phyloP scores from a whole-genome alignment of 2,888 invertebrate genomes.

The Tuberolachnus salignus region DNA sequence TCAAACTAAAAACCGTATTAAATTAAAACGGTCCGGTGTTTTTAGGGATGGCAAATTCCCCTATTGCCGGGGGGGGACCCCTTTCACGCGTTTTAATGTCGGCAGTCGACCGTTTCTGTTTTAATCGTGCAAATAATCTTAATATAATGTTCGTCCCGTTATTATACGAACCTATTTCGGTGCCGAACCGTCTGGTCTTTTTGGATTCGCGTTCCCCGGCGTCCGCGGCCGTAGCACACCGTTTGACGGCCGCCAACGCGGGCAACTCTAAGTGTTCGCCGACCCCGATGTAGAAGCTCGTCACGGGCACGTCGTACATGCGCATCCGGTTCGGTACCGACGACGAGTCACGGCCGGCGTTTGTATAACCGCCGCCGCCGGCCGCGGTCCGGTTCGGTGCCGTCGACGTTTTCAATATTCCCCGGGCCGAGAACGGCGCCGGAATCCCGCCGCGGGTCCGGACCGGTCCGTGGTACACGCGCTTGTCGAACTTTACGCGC shows the following conservation, averaged over 20 bases:
- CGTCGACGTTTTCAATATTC: conserved; percentile 32
- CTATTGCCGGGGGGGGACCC: too few relatives aligned
- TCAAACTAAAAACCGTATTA: too few relatives aligned
- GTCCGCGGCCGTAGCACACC: conserved; percentile 1
- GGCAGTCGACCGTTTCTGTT: too few relatives aligned
- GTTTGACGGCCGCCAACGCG: conserved; percentile 2
- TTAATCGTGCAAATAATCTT: too few relatives aligned
- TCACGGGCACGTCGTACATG: conserved; percentile 56
- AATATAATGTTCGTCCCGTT: neutral
- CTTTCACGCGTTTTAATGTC: too few relatives aligned
- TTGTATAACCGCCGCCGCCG: neutral
- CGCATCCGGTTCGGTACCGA: conserved; percentile 55
- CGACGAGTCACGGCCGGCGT: conserved; percentile 19
- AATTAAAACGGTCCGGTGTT: too few relatives aligned
- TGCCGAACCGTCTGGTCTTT: conserved; percentile 46
- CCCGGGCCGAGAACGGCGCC: neutral
- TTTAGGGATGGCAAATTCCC: too few relatives aligned
- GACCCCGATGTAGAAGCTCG: conserved; percentile 56
- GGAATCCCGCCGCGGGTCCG: neutral
- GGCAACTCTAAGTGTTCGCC: conserved; percentile 2
- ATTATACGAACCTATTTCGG: conserved; percentile 48
- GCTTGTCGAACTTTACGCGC: conserved; percentile 51
- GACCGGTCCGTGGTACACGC: conserved; percentile 39
- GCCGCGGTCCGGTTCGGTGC: neutral
- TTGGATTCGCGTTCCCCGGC: neutral